Percentiles rank a stretch among this genome's conserved stretches.
Conservation (phyloP, 2,888 invertebrate species). For the Teleogryllus oceanicus region DNA sequence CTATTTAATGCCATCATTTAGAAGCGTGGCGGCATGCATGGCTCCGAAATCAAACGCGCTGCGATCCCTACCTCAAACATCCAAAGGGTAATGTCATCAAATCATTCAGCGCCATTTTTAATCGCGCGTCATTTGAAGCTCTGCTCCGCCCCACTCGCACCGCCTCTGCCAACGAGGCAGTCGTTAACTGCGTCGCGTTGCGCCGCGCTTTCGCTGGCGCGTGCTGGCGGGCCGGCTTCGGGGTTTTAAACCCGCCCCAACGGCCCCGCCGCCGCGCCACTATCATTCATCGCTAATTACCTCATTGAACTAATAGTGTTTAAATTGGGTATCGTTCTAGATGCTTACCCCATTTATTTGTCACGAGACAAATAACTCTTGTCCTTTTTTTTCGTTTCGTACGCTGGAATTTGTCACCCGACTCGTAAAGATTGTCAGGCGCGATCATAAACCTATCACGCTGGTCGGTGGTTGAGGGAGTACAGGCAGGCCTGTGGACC, state of each 20-base stretch:
- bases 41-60: too few relatives aligned
- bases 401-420: neutral
- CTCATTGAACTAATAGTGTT: neutral
- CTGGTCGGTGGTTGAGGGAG: neutral
- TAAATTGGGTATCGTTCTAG: neutral
- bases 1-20: too few relatives aligned
- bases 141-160: neutral
- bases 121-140: neutral
- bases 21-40: too few relatives aligned
- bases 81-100: neutral
- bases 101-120: neutral
- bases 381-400: neutral
- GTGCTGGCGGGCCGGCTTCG: neutral
- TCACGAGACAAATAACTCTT: neutral
- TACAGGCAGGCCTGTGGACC: neutral
- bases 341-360: neutral
- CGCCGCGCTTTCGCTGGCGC: neutral
- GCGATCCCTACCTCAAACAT: too few relatives aligned
- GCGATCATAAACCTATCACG: too few relatives aligned
- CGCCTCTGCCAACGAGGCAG: neutral
- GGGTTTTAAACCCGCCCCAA: neutral
- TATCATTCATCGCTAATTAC: neutral
- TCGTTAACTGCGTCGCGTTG: neutral
- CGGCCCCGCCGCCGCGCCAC: neutral
- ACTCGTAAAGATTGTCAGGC: neutral